Evolutionary conservation across 2,888 invertebrate species (phyloP).

Genomic region (Lingula anatina): DNA sequence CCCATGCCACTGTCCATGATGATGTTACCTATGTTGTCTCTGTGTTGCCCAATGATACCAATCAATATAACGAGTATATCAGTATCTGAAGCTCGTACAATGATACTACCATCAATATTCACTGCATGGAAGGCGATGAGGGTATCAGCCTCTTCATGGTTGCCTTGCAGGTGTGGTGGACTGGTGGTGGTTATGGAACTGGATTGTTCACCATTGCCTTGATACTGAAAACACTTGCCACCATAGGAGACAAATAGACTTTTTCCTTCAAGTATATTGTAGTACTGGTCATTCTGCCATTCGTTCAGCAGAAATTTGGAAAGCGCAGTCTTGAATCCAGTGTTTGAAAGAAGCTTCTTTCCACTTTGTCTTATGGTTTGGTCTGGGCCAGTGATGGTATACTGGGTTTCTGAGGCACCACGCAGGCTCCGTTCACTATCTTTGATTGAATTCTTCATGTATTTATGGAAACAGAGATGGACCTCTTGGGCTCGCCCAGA

Average conservation of each 20-base stretch:
- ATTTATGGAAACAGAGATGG: constrained; percentile 3
- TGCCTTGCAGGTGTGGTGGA: neutral
- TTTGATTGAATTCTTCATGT: constrained; percentile 1
- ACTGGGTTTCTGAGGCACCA: neutral
- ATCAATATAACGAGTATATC: constrained; percentile 11
- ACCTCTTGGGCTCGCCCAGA: neutral
- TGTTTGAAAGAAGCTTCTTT: too few relatives aligned
- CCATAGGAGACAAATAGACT: neutral
- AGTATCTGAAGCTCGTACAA: constrained; percentile 13
- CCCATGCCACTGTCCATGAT: constrained; percentile 7
- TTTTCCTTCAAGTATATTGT: neutral
- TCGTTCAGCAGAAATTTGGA: too few relatives aligned
- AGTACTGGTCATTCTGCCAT: neutral
- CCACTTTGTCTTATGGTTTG: too few relatives aligned
- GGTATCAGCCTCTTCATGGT: constrained; percentile 6
- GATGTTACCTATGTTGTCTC: constrained; percentile 1
- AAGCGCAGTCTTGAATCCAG: too few relatives aligned
- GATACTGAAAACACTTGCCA: neutral
- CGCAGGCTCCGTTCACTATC: constrained; percentile 3
- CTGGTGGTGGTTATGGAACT: neutral
- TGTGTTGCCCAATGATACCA: too few relatives aligned
- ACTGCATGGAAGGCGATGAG: constrained; percentile 3
- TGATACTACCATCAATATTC: constrained; percentile 1
- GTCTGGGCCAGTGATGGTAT: constrained; percentile 4
- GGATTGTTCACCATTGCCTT: neutral